Evolutionary conservation across 2,888 invertebrate genomes (phyloP), one percentile per base, ranked within the genome.

Genomic region (Nomada goodeniana): DNA sequence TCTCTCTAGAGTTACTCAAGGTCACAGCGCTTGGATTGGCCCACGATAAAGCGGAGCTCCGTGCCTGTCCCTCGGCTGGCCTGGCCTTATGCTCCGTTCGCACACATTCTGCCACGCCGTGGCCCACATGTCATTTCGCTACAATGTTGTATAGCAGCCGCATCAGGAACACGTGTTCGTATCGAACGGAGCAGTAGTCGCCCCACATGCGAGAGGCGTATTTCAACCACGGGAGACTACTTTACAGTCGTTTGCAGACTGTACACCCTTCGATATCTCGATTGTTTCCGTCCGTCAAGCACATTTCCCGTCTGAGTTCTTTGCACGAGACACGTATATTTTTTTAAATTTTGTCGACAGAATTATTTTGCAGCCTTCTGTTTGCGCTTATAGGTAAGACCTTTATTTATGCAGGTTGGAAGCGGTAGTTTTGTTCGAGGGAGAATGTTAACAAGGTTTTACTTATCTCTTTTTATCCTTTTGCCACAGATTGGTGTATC

Each of bases 1-100:
- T 89, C 87, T 90, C 88, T 89, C 86, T 86, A 84, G 85, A 88
- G 85, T 79, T 80, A 80, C 88, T 90, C 91, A 91, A 91, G 91
- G 91, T 91, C 91, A 89, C 86, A 85, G 86, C 79, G 86, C 86
- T 88, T 74, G 91, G 86, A 88, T 90, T 90, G 88, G 90, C 88
- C 80, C 86, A 85, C 86, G 89, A 88, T 90, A 89, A 90, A 89
- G 83, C 88, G 83, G 67, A 82, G 78, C 78, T 80, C 77, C 71
- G 55, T 76, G 68, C 72, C 73, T 83, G 85, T 82, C 76, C 65
- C 85, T 85, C 85, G 53, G 20, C 70, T 70, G 60, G 69, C 50
- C 75, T 61, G 73, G 70, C 78, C 84, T 77, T 84, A 83, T 82
- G 85, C 72, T 76, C 15, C 64, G 57, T 75, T 64, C 78, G 80